Percentiles rank a stretch among this genome's conserved stretches.
These are phyloP conservation scores for Leptothorax acervorum DNA, from an alignment of 2,888 invertebrate species.

Conservation along the genomic window DNA sequence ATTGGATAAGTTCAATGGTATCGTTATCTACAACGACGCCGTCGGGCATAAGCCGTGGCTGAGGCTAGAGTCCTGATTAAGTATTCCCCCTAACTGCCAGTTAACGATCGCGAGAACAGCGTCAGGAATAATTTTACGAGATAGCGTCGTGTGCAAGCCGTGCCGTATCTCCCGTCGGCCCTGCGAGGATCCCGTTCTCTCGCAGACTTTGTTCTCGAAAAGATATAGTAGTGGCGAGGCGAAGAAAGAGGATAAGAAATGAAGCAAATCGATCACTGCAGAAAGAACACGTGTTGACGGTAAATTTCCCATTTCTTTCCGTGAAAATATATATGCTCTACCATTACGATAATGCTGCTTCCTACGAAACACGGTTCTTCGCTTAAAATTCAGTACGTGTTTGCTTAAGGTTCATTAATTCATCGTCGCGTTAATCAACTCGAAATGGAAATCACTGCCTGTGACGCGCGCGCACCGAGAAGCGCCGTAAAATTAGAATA, in stretches of 20 bases:
- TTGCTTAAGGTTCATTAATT: background rate
- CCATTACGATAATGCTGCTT: background rate
- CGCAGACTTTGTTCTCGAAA: background rate
- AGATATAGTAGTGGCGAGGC: background rate
- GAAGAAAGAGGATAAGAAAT: background rate
- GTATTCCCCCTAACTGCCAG: conserved; percentile 50
- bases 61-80: conserved; percentile 42
- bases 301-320: background rate
- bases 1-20: conserved; percentile 45
- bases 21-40: conserved; percentile 35
- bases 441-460: background rate
- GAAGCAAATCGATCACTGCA: background rate
- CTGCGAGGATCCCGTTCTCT: background rate
- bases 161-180: background rate
- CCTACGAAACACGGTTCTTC: background rate
- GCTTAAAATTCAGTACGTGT: background rate
- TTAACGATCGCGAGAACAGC: conserved; percentile 49
- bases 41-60: conserved; percentile 26
- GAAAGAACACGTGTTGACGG: background rate
- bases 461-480: background rate
- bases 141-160: background rate
- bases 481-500: background rate
- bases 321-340: background rate
- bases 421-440: background rate
- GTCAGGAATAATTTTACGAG: conserved; percentile 44